These are phyloP conservation scores for Hypsopygia costalis DNA, from an alignment of 2,888 invertebrate species.

Conservation along the genomic window DNA sequence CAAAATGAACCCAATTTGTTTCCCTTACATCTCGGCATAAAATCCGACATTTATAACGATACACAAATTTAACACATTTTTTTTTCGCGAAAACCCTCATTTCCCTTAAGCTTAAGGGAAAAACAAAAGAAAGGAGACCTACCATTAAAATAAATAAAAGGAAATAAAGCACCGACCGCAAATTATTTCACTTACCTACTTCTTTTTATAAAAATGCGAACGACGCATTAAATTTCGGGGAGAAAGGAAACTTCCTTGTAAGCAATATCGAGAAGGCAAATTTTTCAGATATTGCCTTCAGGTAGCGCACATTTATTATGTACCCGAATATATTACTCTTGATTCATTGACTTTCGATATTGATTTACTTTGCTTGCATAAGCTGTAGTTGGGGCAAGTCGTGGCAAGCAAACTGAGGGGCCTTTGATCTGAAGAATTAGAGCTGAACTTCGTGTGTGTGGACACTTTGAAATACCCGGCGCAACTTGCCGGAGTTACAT, in stretches of 20 bases:
- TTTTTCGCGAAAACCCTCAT: constrained; percentile 48
- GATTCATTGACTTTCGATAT: constrained; percentile 81
- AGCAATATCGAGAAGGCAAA: constrained; percentile 81
- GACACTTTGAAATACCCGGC: constrained; percentile 30
- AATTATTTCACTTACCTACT: constrained; percentile 80
- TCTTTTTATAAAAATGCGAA: constrained; percentile 80
- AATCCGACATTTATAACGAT: constrained; percentile 57
- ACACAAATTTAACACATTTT: constrained; percentile 57
- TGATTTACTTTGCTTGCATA: constrained; percentile 80
- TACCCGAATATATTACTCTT: constrained; percentile 81
- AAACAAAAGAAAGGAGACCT: constrained; percentile 65
- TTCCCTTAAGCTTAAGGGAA: constrained; percentile 57
- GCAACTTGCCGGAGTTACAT: constrained; percentile 20
- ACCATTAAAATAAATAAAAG: constrained; percentile 80
- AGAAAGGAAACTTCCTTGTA: constrained; percentile 80
- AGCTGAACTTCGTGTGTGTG: constrained; percentile 37
- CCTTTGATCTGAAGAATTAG: constrained; percentile 58
- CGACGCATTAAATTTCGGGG: constrained; percentile 81
- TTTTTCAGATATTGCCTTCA: constrained; percentile 81
- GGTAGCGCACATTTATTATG: constrained; percentile 81
- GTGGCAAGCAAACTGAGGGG: constrained; percentile 43
- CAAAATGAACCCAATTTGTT: constrained; percentile 57
- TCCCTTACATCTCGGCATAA: constrained; percentile 49
- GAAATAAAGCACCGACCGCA: constrained; percentile 76
- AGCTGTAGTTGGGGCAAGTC: constrained; percentile 67